Percentiles rank a stretch among this genome's conserved stretches.
These are phyloP conservation scores for Nannoperca obscura DNA, from an alignment of 2,797 vertebrate genomes.

Conservation along the genomic window DNA sequence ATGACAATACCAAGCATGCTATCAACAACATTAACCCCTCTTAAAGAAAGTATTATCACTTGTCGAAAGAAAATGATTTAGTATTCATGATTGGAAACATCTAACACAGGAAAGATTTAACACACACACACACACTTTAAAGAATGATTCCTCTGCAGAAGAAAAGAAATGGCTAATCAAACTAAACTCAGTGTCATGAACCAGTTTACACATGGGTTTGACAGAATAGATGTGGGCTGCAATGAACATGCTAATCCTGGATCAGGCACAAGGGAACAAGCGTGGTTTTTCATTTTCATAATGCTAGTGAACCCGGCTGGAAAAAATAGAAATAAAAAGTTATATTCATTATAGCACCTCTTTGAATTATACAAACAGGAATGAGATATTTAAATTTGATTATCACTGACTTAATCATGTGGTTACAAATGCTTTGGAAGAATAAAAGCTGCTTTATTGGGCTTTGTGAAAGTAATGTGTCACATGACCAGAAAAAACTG, in stretches of 20 bases:
- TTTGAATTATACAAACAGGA: slow-evolving; percentile 26
- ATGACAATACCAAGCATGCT: slow-evolving; percentile 15
- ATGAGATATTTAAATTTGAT: slow-evolving; percentile 27
- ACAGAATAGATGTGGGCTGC: slow-evolving; percentile 38
- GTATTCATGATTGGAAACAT: slow-evolving; percentile 7
- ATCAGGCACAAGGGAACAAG: slow-evolving; percentile 27
- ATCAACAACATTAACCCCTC: slow-evolving; percentile 31
- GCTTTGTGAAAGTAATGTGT: slow-evolving; percentile 21
- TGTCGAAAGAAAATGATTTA: slow-evolving; percentile 9
- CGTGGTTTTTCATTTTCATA: slow-evolving; percentile 4
- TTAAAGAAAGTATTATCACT: slow-evolving; percentile 26
- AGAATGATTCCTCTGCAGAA: slow-evolving; percentile 11
- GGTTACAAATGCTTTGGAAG: neutral
- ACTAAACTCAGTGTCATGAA: slow-evolving; percentile 26
- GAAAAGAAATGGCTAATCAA: slow-evolving; percentile 27
- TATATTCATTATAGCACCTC: slow-evolving; percentile 6
- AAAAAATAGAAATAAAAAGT: slow-evolving; percentile 4
- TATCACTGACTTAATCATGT: slow-evolving; percentile 1
- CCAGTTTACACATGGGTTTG: slow-evolving; percentile 28
- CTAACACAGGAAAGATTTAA: neutral
- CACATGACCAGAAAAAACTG: slow-evolving; percentile 40
- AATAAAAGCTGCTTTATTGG: slow-evolving; percentile 25
- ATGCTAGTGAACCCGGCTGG: neutral
- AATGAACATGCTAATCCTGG: slow-evolving; percentile 49
- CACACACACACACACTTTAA: neutral